Evolutionary conservation across 2,113 vertebrate genomes (phyloP), one percentile per base, ranked within the genome.

Genomic region (Cephalopholis sonnerati): DNA sequence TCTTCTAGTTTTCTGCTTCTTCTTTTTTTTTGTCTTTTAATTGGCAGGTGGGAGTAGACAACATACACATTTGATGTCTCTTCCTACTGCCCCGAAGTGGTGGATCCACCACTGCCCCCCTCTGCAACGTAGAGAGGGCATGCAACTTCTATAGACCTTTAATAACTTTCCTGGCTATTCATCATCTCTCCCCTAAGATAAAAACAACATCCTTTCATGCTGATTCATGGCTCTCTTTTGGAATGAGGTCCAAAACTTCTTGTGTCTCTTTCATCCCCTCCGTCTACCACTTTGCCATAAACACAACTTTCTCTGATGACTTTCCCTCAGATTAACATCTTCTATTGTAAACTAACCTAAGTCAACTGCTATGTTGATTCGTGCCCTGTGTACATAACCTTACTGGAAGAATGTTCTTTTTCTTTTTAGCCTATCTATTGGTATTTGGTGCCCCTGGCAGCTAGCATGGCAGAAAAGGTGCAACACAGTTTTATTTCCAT

Each of bases 1-100:
- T 75, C 62, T 76, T 83, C 81, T 59, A 66, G 53, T 75, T 81
- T 74, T 82, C 62, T 46, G n/a, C 77, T 62, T 73, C 25, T 61
- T 86, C 39, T 53, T 54, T 51, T 46, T 61, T 65, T 59, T 75
- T 83, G n/a, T n/a, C 10, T 12, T 44, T 87, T 90, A 92, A 92
- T 94, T 90, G 92, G 87, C 88, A 89, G 75, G 82, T 88, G 85
- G 87, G 83, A 92, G 83, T 82, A 74, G 63, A 66, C 81, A 77
- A 41, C 57, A 51, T 66, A 70, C 57, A 81, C 74, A 85, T 87
- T 84, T 90, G 79, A 92, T 79, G 83, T 71, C 51, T 77, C 65
- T 76, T 77, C 44, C n/a, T 68, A 80, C 18, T 80, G 74, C 81
- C 86, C 82, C 32, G 22, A 79, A 87, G 85, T n/a, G 3, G 32